Evolutionary conservation across 1,140 invertebrate genomes (phyloP), one percentile per base, ranked within the genome.

Genomic region (Cydia amplana): DNA sequence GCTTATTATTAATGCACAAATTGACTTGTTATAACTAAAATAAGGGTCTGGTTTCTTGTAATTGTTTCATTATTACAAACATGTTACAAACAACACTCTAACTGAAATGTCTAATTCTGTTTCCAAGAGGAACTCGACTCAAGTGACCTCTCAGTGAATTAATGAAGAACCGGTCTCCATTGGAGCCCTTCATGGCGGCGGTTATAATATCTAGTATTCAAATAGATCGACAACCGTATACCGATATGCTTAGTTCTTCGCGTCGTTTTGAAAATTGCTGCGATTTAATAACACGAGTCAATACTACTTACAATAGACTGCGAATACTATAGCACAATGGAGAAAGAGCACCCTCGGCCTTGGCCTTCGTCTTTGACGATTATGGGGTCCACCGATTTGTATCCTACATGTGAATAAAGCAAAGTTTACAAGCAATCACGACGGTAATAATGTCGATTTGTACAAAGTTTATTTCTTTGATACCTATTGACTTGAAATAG

Each of bases 131-230:
- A 70, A 70, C 6, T 55, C 63, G 18, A 67, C 63, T 64, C 20
- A 23, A 64, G 63, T n/a, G 65, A 40, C 65, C 65, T 40, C 9
- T 70, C 32, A 36, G 16, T 70, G 16, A 70, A 70, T 70, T 40
- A 70, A 70, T 36, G n/a, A 70, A 20, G n/a, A 18, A 43, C 9
- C n/a, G 18, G 65, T 36, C 6, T 40, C 32, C 32, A 4, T 70
- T 18, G 16, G n/a, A 43, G 16, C 65, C 32, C 18, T 70, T 70
- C 16, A 65, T 9, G 64, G 36, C 3, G n/a, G 9, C 32, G 65
- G 23, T 40, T 70, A 18, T 32, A 60, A 23, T 23, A 23, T 60
- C 20, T 60, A 60, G 55, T 60, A 60, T 60, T 60, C 20, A 23
- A 60, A 60, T 60, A 60, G 55, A 60, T n/a, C 5, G n/a, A n/a